phyloP scores from a whole-genome alignment of 2,797 vertebrate genomes.

The Propithecus perrieri region DNA sequence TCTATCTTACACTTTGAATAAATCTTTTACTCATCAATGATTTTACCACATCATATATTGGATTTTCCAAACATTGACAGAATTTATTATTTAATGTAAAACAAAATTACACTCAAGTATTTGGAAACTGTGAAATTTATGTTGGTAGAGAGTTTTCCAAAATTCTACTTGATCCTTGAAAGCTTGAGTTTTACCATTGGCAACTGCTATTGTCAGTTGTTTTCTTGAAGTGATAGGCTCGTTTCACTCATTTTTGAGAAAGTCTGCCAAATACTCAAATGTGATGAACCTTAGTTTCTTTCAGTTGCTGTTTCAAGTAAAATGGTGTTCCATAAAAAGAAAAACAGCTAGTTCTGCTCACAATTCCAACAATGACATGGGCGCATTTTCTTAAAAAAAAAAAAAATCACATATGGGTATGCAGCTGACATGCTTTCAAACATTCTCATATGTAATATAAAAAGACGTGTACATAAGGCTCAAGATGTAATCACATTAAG shows the following conservation, averaged over 20 bases:
- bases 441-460: background rate
- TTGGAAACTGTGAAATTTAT: background rate
- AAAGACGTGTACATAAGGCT: background rate
- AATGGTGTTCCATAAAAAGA: no score
- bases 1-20: background rate
- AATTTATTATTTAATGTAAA: background rate
- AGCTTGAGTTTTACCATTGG: background rate
- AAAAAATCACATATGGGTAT: background rate
- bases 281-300: background rate
- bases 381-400: background rate
- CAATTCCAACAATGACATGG: background rate
- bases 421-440: background rate
- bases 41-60: background rate
- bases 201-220: background rate
- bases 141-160: background rate
- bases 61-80: background rate
- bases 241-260: background rate
- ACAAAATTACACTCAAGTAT: background rate
- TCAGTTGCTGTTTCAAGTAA: background rate
- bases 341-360: background rate
- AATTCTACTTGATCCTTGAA: background rate
- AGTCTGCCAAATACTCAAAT: background rate
- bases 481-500: background rate
- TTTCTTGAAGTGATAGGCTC: background rate
- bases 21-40: background rate